Evolutionary conservation across 2,113 vertebrate species (phyloP), one percentile per base, ranked within the genome.

Genomic region (Psophia crepitans): DNA sequence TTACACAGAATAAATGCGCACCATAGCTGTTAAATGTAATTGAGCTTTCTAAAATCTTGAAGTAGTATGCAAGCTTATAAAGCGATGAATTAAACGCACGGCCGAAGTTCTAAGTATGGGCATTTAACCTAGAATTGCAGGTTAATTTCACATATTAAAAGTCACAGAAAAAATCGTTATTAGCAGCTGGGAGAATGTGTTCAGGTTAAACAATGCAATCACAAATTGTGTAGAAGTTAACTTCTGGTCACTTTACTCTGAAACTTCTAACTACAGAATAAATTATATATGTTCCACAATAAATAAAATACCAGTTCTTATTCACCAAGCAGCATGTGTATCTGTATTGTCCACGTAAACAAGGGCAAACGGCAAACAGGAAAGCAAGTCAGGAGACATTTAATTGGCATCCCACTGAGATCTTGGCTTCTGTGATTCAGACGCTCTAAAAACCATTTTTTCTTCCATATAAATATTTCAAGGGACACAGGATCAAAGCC

Each of bases 341-440:
- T 66, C 80, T 91, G 61, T 81, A 73, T 24, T 94, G 95, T 94
- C 96, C 93, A 96, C 30, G 91, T 49, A 92, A 96, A 95, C 83
- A 92, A 93, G 93, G 80, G 66, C 89, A 97, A 97, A 95, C 39
- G 79, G 86, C 90, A 93, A 92, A 87, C 58, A 95, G 60, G 77
- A 96, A 96, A 94, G 92, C 70, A 77, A 70, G 58, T 78, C 83
- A 80, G 64, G 60, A 96, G 80, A 84, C 74, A 76, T 90, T 96
- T 98, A 97, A 98, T 97, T 97, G 97, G 97, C 80, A 78, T 71
- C 96, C 96, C 73, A 73, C 94, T n/a, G 94, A 95, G 94, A 63
- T 60, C 56, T 83, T 94, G 89, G 92, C 78, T 90, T 93, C 84
- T 65, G 84, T 70, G 68, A 95, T 94, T 96, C 94, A 96, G 70